Evolutionary conservation across 2,888 invertebrate genomes (phyloP), one percentile per base, ranked within the genome.

Genomic region (Yponomeuta evonymella): DNA sequence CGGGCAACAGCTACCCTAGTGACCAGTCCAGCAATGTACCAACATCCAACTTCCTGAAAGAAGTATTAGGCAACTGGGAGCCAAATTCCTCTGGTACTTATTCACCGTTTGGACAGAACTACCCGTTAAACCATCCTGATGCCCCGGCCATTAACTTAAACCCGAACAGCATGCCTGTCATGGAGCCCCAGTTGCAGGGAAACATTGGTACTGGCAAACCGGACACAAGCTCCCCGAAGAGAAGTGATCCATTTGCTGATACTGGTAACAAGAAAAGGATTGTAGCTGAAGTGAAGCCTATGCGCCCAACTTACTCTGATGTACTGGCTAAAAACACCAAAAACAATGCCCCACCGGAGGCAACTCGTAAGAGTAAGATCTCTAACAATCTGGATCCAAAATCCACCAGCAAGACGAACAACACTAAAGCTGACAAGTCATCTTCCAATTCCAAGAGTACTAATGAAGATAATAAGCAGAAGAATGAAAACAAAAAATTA

Each of bases 301-400:
- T 97, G 96, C 93, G 97, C 71, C 96, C 97, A 70, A 95, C 96
- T 15, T 97, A 97, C 83, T 97, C 97, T 0, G 97, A 96, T 88
- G 96, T 97, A 9, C 82, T 97, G 65, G 95, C 96, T 48, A 97
- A 97, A 86, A 92, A 92, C 73, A 87, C 90, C 58, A 93, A 93
- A 74, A 94, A 92, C 77, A 94, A 91, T 76, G 76, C 84, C 43
- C 85, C 81, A 72, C 73, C 84, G 9, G 94, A 94, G 73, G 79
- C 86, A 15, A 84, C 91, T 68, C 90, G 89, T 71, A 94, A 93
- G 77, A 84, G 83, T 67, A 85, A 82, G 82, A 74, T 71, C 74
- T 85, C 79, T 74, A 92, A 85, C 80, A 93, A 82, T 79, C 78
- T 82, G 81, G 93, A 87, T 78, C 81, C 78, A 75, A 93, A 85